phyloP scores from a whole-genome alignment of 2,113 vertebrate species.

The Zapus hudsonius region DNA sequence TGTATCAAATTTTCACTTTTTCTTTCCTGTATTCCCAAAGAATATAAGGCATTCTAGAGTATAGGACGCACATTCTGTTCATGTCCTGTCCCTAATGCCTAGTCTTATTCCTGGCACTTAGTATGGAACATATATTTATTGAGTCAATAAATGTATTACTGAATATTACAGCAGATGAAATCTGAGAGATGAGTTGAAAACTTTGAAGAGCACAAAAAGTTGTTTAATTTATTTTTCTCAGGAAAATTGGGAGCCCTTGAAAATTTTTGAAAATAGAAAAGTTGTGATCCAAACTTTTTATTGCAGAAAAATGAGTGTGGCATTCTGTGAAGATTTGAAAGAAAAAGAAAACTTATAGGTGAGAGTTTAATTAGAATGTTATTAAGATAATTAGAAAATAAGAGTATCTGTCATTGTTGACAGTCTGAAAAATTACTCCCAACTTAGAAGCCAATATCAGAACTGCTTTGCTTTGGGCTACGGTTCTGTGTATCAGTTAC shows the following conservation, averaged over 20 bases:
- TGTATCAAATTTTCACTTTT: neutral
- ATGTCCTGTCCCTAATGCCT: neutral
- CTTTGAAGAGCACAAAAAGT: neutral
- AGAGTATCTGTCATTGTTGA: neutral
- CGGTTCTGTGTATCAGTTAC: neutral
- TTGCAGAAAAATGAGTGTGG: neutral
- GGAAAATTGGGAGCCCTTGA: neutral
- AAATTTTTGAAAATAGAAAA: neutral
- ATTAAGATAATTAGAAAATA: conserved; percentile 42
- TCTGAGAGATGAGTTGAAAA: neutral
- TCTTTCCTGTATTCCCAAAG: neutral
- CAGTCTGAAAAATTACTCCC: neutral
- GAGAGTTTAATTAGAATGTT: neutral
- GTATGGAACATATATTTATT: neutral
- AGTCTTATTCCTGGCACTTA: neutral
- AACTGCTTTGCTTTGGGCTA: neutral
- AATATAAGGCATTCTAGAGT: neutral
- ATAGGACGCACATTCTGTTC: neutral
- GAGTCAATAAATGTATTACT: neutral
- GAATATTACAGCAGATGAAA: neutral
- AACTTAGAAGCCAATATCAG: neutral
- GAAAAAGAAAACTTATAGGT: neutral
- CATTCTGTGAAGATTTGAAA: neutral
- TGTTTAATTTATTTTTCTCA: neutral
- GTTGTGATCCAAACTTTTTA: neutral